phyloP scores from a whole-genome alignment of 37 sponge, comb jelly and placozoan species.

The Agelas oroides region DNA sequence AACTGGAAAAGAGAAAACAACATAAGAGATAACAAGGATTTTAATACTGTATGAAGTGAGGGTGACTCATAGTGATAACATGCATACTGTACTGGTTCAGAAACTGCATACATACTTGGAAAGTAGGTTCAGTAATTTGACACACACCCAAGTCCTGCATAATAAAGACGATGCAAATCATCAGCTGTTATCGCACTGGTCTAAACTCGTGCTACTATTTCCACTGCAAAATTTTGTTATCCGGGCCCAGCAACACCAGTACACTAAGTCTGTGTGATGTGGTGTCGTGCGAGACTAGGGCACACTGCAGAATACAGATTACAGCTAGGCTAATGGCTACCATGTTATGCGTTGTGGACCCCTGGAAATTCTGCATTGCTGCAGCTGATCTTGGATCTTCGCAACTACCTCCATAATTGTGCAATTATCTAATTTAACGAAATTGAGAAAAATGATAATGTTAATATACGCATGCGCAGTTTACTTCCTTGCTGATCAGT shows the following conservation, averaged over 20 bases:
- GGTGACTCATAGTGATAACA: neutral
- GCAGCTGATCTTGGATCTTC: conserved; percentile 11
- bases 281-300: no score
- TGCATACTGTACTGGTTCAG: no score
- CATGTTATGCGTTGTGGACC: conserved; percentile 9
- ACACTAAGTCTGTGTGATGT: no score
- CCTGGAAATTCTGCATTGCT: neutral
- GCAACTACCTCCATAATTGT: conserved; percentile 3
- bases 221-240: no score
- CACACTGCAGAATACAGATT: neutral
- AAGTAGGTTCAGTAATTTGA: conserved; percentile 20
- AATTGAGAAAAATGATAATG: no score
- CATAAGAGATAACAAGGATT: no score
- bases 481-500: neutral
- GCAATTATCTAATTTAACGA: no score
- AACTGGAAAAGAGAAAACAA: conserved; percentile 8
- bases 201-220: neutral
- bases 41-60: no score
- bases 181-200: no score
- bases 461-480: conserved; percentile 14
- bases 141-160: conserved; percentile 45
- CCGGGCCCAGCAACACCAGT: no score
- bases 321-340: neutral
- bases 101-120: conserved; percentile 12
- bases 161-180: no score